These are phyloP conservation scores for Polydrusus cervinus DNA, from an alignment of 2,888 invertebrate species.

Conservation along the genomic window DNA sequence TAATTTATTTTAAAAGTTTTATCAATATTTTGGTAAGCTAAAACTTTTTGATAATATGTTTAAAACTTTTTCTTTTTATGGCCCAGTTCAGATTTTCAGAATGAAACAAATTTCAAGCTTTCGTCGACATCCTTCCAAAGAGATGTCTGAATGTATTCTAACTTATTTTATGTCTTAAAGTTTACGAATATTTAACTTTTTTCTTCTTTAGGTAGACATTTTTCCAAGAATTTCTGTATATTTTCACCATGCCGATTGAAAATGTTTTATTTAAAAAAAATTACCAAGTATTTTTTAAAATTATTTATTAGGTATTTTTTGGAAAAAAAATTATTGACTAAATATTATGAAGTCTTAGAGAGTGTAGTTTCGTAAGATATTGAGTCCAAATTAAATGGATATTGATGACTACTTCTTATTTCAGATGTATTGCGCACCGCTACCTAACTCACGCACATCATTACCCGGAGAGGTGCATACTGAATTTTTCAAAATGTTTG, in stretches of 20 bases:
- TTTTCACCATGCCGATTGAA: background rate
- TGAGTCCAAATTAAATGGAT: too few species aligned
- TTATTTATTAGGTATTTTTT: too few species aligned
- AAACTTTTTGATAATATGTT: background rate
- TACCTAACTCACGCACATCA: too few species aligned
- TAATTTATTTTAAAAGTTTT: background rate
- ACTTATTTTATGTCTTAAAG: slow-evolving; percentile 15
- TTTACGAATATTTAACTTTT: background rate
- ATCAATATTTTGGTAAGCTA: background rate
- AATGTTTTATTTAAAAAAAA: background rate
- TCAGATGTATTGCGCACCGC: too few species aligned
- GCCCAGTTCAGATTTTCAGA: slow-evolving; percentile 4
- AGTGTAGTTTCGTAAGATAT: too few species aligned
- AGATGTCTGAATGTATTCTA: slow-evolving; percentile 3
- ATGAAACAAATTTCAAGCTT: slow-evolving; percentile 4
- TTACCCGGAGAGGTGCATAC: too few species aligned
- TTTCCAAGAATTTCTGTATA: background rate
- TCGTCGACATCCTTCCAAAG: slow-evolving; percentile 6
- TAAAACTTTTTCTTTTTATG: background rate
- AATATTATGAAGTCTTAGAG: too few species aligned
- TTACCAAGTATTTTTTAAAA: background rate
- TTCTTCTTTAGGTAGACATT: background rate
- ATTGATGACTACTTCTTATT: too few species aligned
- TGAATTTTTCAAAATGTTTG: too few species aligned
- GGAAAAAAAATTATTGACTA: too few species aligned